phyloP scores from a whole-genome alignment of 1,140 invertebrate species.

The Colletes latitarsis region DNA sequence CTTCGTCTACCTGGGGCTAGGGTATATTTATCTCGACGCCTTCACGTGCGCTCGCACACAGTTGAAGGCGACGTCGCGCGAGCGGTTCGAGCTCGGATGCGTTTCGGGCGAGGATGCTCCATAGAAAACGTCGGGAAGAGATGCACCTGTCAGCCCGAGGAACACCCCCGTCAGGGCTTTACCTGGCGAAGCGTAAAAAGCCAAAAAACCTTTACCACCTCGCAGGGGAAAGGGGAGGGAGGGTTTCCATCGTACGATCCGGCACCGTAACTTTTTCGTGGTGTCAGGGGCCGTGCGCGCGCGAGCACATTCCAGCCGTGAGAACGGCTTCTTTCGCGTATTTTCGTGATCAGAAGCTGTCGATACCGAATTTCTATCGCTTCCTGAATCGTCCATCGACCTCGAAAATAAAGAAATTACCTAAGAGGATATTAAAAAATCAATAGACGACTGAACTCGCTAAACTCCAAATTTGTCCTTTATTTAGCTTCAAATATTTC shows the following conservation, averaged over 20 bases:
- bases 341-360: conserved; percentile 15
- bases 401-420: too few species aligned
- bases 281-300: background rate
- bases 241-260: conserved; percentile 45
- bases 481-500: too few species aligned
- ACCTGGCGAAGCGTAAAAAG: conserved; percentile 63
- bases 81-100: conserved; percentile 15
- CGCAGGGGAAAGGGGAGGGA: background rate
- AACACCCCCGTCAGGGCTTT: conserved; percentile 61
- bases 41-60: background rate
- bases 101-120: conserved; percentile 33
- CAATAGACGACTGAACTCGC: too few species aligned
- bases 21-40: conserved; percentile 55
- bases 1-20: conserved; percentile 52
- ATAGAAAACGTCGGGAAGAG: conserved; percentile 53
- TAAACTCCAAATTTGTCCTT: too few species aligned
- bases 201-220: conserved; percentile 53
- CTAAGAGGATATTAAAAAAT: too few species aligned
- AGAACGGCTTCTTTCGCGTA: conserved; percentile 23
- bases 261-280: conserved; percentile 47
- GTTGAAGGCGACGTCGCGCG: background rate
- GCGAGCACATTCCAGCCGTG: conserved; percentile 28
- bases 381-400: too few species aligned
- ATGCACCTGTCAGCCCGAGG: conserved; percentile 62
- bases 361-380: background rate